These are phyloP conservation scores for Ammospiza nelsoni DNA, from an alignment of 2,113 vertebrate genomes.

Conservation along the genomic window DNA sequence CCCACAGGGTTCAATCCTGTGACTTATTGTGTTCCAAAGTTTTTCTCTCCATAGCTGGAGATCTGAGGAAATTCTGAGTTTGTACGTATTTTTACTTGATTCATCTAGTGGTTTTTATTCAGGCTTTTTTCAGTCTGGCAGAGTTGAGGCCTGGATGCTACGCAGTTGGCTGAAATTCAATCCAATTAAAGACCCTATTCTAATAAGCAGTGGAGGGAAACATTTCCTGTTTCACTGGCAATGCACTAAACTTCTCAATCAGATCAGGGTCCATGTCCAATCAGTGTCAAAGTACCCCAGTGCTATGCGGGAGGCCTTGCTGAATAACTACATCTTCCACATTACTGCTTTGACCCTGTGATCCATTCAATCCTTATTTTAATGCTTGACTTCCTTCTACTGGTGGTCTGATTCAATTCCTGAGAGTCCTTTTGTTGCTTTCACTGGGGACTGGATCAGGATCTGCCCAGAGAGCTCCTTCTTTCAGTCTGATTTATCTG, in stretches of 20 bases:
- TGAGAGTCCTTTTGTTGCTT: background rate
- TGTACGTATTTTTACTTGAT: background rate
- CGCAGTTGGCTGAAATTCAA: background rate
- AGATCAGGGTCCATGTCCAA: background rate
- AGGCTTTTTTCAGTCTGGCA: background rate
- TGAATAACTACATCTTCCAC: background rate
- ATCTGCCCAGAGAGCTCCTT: background rate
- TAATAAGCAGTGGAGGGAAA: background rate
- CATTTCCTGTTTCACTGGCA: background rate
- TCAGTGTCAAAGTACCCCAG: background rate
- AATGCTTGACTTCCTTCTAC: background rate
- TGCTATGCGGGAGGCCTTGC: background rate
- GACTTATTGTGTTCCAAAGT: background rate
- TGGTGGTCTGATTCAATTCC: background rate
- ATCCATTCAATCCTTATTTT: background rate
- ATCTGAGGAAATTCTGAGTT: background rate
- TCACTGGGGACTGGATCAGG: background rate
- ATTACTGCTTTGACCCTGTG: background rate
- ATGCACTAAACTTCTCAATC: background rate
- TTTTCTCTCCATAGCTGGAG: background rate
- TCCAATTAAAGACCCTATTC: background rate
- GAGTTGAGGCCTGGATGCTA: background rate
- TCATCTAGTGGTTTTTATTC: background rate
- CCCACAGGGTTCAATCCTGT: background rate
- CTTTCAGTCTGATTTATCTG: background rate